Base-by-base conservation (phyloP, 2,113 vertebrate species). In the Lophius piscatorius region DNA sequence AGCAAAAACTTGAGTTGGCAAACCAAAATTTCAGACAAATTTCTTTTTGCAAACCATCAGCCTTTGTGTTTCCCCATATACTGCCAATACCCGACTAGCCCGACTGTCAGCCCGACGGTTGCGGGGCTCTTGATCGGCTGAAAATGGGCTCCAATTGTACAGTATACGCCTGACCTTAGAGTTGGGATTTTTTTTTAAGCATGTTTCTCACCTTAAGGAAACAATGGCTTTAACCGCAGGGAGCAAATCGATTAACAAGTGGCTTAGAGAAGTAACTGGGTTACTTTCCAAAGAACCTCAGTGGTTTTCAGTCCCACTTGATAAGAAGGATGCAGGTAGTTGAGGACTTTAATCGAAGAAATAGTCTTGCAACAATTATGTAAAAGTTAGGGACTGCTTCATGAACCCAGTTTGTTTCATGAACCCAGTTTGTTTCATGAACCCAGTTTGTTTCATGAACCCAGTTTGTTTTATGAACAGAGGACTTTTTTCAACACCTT, bases 121-220 rank as follows among this genome's bases (percentile, higher is more conserved):
- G n/a, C n/a, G n/a, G n/a, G n/a, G n/a, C n/a, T n/a, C n/a, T n/a
- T n/a, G n/a, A n/a, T n/a, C n/a, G n/a, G n/a, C n/a, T n/a, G n/a
- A n/a, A n/a, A n/a, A n/a, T n/a, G n/a, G n/a, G n/a, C n/a, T n/a
- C n/a, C 9, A 10, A 9, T 31, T 31, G 29, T 28, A 28, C n/a
- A n/a, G n/a, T n/a, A n/a, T n/a, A n/a, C n/a, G 26, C 29, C 11
- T 31, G 29, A 10, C 11, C 3, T 31, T 31, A 31, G 29, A 31
- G 11, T 31, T 10, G 9, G 6, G 5, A 31, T 8, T 31, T 10
- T 9, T 31, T 31, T 31, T 31, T 10, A 9, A 18, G 24, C 54
- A 6, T 69, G 38, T 47, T 13, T 41, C 50, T 48, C 55, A 17
- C 46, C 65, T 41, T 35, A 10, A 33, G 50, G 51, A 48, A 75